Percentiles rank a stretch among this genome's conserved stretches.
Conservation (phyloP, 2,888 invertebrate species). For the Lepidocyrtinus sp. region DNA sequence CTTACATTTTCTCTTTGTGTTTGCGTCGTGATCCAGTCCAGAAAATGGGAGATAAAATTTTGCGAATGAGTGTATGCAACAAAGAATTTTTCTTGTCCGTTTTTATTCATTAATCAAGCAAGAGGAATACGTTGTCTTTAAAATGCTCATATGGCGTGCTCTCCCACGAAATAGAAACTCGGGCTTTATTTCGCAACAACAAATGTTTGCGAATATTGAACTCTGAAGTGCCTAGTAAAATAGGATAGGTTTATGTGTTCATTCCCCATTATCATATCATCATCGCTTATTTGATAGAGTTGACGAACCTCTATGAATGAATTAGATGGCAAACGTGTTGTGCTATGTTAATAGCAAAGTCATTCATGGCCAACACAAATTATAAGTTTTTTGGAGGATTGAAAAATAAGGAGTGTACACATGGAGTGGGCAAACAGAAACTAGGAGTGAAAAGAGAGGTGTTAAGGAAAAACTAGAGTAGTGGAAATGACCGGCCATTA, state of each 20-base stretch:
- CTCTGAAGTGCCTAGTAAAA: constrained; percentile 24
- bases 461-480: background rate
- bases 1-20: constrained; percentile 8
- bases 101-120: constrained; percentile 13
- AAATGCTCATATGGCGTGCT: constrained; percentile 35
- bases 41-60: background rate
- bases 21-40: constrained; percentile 28
- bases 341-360: too few species aligned
- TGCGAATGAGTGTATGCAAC: constrained; percentile 16
- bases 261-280: constrained; percentile 29
- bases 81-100: constrained; percentile 21
- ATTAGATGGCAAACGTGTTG: constrained; percentile 26
- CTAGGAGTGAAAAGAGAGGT: background rate
- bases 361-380: background rate
- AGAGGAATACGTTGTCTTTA: constrained; percentile 9
- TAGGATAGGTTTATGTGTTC: constrained; percentile 34
- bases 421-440: too few species aligned
- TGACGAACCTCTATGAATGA: constrained; percentile 57
- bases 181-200: constrained; percentile 16
- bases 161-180: background rate
- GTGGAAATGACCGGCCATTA: constrained; percentile 21
- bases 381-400: background rate
- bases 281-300: constrained; percentile 26
- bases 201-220: constrained; percentile 50
- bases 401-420: background rate